Conservation (phyloP, 1,140 invertebrate genomes). For the Steinernema khuongi region DNA sequence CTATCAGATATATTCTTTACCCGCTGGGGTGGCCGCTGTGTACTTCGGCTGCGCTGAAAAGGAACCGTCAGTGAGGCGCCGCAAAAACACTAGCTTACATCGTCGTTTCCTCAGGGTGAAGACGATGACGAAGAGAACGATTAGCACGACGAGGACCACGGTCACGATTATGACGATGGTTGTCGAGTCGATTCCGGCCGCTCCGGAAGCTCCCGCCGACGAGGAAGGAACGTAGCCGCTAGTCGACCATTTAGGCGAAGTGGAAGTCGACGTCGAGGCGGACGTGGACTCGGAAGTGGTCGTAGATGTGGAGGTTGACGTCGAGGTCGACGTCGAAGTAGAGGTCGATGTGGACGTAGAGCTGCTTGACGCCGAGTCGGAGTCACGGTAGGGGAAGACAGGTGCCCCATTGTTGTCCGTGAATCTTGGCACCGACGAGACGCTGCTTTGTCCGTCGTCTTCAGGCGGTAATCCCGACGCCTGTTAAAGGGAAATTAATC, state of each 20-base stretch:
- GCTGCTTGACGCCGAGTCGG: not conserved
- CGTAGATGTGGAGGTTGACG: not conserved
- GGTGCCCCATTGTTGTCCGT: not conserved
- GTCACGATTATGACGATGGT: not conserved
- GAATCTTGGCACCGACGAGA: not conserved
- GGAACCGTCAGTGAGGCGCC: not conserved
- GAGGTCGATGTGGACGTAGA: not conserved
- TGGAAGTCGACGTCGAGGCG: not conserved
- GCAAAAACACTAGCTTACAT: not conserved
- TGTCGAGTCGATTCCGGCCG: not conserved
- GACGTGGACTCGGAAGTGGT: not conserved
- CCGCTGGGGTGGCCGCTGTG: slow-evolving; percentile 1
- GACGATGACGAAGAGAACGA: not conserved
- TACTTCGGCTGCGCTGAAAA: not conserved
- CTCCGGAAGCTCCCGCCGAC: not conserved
- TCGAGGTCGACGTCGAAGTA: not conserved
- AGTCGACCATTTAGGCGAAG: not conserved
- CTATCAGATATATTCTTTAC: slow-evolving; percentile 12
- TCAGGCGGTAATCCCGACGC: not conserved
- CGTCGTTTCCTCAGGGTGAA: not conserved
- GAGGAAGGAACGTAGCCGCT: not conserved
- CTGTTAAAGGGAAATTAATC: not conserved
- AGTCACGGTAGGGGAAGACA: not conserved
- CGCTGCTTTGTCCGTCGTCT: not conserved
- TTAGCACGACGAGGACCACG: not conserved